Conservation (phyloP, 1,140 invertebrate species). For the Anastrepha ludens region DNA sequence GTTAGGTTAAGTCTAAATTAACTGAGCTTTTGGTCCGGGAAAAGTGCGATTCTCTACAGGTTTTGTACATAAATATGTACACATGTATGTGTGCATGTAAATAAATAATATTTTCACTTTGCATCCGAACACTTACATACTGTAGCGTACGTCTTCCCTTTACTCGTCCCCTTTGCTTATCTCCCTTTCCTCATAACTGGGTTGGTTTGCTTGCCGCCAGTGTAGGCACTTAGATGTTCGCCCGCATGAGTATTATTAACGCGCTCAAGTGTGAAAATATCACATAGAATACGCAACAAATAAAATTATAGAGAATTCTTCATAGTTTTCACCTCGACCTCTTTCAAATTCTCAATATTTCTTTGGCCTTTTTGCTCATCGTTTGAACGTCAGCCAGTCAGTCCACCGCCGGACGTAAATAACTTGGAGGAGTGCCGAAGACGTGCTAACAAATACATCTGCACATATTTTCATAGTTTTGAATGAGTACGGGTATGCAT, state of each 20-base stretch:
- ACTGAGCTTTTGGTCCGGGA: neutral
- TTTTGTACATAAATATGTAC: too few species aligned
- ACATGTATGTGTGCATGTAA: too few species aligned
- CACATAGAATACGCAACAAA: neutral
- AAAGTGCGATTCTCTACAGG: too few species aligned
- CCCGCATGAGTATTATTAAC: neutral
- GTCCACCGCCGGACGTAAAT: neutral
- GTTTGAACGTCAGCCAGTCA: neutral
- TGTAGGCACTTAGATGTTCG: too few species aligned
- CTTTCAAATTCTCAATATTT: conserved; percentile 37
- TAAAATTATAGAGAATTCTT: conserved; percentile 35
- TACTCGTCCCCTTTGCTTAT: neutral
- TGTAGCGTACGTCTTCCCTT: neutral
- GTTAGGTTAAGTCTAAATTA: too few species aligned
- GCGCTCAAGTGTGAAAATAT: neutral
- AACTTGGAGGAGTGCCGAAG: neutral
- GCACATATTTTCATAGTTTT: neutral
- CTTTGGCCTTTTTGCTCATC: conserved; percentile 13
- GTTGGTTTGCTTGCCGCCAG: too few species aligned
- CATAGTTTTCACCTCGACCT: conserved; percentile 51
- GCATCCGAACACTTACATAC: too few species aligned
- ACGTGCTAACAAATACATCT: neutral
- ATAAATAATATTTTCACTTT: too few species aligned
- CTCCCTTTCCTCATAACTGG: too few species aligned
- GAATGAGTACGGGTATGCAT: too few species aligned